phyloP scores from a whole-genome alignment of 2,113 vertebrate species.

The Phyllostomus discolor region DNA sequence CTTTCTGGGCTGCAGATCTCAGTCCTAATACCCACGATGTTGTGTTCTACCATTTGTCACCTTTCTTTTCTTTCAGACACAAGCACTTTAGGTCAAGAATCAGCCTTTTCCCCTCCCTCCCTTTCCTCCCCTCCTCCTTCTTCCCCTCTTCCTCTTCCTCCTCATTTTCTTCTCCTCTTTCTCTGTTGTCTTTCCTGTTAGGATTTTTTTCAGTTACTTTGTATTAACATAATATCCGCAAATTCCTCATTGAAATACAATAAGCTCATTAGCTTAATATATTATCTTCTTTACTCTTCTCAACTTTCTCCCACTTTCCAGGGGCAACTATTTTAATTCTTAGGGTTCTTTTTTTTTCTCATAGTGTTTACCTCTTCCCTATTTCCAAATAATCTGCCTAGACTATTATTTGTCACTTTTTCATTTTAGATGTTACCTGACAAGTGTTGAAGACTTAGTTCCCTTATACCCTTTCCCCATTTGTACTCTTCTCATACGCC shows the following conservation, averaged over 20 bases:
- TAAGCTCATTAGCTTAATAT: neutral
- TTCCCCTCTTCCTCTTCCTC: neutral
- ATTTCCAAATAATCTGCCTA: neutral
- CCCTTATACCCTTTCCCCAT: neutral
- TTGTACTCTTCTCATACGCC: neutral
- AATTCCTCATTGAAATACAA: neutral
- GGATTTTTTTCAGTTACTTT: neutral
- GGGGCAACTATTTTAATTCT: neutral
- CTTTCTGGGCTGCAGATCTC: neutral
- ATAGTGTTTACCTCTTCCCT: neutral
- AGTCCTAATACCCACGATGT: rapidly evolving
- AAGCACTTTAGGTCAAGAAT: neutral
- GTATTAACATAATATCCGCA: neutral
- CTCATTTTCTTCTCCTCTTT: neutral
- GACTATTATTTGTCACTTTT: neutral
- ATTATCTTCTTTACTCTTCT: neutral
- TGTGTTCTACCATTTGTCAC: neutral
- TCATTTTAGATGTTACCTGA: neutral
- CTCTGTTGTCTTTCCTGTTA: neutral
- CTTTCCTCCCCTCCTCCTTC: neutral
- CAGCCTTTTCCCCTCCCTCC: neutral
- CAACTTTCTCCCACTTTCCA: neutral
- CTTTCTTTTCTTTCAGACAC: neutral
- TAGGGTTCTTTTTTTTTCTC: neutral
- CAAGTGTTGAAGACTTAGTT: neutral